Conservation (phyloP, 2,888 invertebrate genomes). For the Tipula helvola region DNA sequence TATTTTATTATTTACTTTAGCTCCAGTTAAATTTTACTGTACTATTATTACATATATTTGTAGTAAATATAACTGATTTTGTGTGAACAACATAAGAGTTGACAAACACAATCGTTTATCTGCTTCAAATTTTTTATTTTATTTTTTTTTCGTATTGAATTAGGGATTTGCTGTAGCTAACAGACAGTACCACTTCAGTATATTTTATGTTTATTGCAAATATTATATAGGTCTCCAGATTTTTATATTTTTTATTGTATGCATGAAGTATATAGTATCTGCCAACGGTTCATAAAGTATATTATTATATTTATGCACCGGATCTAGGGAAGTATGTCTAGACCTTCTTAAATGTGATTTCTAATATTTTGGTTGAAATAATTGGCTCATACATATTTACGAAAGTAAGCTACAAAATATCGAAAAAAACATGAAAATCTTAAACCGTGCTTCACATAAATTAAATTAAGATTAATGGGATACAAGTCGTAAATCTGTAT, state of each 20-base stretch:
- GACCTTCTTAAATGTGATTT: neutral
- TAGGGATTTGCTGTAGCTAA: neutral
- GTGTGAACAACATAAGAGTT: neutral
- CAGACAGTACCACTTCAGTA: neutral
- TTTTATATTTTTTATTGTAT: too few relatives aligned
- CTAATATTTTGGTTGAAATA: neutral
- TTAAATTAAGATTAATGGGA: neutral
- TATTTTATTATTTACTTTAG: neutral
- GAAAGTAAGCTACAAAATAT: neutral
- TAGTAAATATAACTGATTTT: neutral
- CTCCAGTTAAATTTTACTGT: neutral
- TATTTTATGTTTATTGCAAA: neutral
- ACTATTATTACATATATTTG: neutral
- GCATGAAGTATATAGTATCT: too few relatives aligned
- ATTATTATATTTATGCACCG: neutral
- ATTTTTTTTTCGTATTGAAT: neutral
- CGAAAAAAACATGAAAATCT: neutral
- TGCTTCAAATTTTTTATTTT: neutral
- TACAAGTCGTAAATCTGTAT: neutral
- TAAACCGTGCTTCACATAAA: neutral
- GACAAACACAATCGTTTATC: neutral
- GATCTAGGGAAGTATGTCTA: neutral
- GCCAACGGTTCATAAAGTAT: too few relatives aligned
- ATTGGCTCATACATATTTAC: neutral
- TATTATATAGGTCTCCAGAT: neutral